These are phyloP conservation scores for Volucella zonaria DNA, from an alignment of 2,888 invertebrate genomes.

Conservation along the genomic window DNA sequence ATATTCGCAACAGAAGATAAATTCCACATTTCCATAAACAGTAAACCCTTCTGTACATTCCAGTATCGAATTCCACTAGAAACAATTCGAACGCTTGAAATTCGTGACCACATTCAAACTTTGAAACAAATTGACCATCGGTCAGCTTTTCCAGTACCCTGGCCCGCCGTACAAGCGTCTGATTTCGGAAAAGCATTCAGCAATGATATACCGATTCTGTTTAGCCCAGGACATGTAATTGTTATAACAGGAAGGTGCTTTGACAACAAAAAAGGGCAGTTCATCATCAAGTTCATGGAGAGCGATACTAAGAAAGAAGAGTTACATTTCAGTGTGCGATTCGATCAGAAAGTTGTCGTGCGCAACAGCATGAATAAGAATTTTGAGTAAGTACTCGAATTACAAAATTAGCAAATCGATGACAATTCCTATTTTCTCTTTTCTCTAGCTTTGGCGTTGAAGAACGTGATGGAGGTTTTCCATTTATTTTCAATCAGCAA, in stretches of 20 bases:
- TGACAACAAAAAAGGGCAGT: slow-evolving; percentile 81
- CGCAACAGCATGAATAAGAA: slow-evolving; percentile 81
- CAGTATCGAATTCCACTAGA: slow-evolving; percentile 79
- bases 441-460: slow-evolving; percentile 79
- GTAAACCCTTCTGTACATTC: slow-evolving; percentile 80
- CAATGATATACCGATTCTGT: slow-evolving; percentile 81
- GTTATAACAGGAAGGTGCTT: slow-evolving; percentile 81
- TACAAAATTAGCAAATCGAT: background rate
- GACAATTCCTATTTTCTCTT: background rate
- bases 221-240: slow-evolving; percentile 81
- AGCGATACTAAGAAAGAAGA: slow-evolving; percentile 80
- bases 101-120: slow-evolving; percentile 81
- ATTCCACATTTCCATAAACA: slow-evolving; percentile 82
- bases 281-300: slow-evolving; percentile 81
- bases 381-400: slow-evolving; percentile 79
- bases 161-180: slow-evolving; percentile 81
- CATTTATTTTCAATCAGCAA: slow-evolving; percentile 82
- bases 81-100: slow-evolving; percentile 78
- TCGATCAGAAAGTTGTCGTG: slow-evolving; percentile 80
- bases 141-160: slow-evolving; percentile 80
- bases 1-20: slow-evolving; percentile 80
- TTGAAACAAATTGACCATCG: slow-evolving; percentile 82
- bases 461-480: slow-evolving; percentile 81
- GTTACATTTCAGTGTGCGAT: slow-evolving; percentile 81
- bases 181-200: slow-evolving; percentile 81